These are phyloP conservation scores for Aphrophora alni DNA, from an alignment of 2,888 invertebrate genomes.

Conservation along the genomic window DNA sequence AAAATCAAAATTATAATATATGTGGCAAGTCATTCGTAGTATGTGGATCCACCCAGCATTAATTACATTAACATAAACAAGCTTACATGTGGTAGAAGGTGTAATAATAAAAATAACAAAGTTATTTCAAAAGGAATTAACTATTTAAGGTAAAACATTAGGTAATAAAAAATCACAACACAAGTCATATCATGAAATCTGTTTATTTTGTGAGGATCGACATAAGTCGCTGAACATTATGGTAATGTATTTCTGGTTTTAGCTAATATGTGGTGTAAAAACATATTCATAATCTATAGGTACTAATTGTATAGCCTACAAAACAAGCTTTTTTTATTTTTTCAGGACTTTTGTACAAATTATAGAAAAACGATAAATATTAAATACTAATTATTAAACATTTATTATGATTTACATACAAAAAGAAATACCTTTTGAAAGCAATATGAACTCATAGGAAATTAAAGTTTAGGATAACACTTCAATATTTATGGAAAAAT, in stretches of 20 bases:
- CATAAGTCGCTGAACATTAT: background rate
- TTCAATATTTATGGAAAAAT: background rate
- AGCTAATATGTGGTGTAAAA: background rate
- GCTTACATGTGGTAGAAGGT: no score
- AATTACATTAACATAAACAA: no score
- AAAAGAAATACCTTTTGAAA: background rate
- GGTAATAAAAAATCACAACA: no score
- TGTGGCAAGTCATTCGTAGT: no score
- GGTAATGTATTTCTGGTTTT: background rate
- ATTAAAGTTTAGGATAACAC: no score
- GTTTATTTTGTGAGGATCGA: background rate
- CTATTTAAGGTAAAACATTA: no score
- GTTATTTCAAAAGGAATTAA: no score
- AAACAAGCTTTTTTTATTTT: background rate
- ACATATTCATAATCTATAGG: background rate
- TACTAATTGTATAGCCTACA: background rate
- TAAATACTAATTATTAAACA: slow-evolving; percentile 36
- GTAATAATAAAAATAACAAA: no score
- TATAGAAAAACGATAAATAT: slow-evolving; percentile 37
- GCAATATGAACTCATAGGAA: background rate
- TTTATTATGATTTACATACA: slow-evolving; percentile 28
- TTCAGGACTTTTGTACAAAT: slow-evolving; percentile 25
- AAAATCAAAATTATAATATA: no score
- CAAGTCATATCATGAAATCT: background rate
- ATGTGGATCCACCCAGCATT: no score